These are phyloP conservation scores for Tenthredo livida DNA, from an alignment of 2,888 invertebrate genomes.

Conservation along the genomic window DNA sequence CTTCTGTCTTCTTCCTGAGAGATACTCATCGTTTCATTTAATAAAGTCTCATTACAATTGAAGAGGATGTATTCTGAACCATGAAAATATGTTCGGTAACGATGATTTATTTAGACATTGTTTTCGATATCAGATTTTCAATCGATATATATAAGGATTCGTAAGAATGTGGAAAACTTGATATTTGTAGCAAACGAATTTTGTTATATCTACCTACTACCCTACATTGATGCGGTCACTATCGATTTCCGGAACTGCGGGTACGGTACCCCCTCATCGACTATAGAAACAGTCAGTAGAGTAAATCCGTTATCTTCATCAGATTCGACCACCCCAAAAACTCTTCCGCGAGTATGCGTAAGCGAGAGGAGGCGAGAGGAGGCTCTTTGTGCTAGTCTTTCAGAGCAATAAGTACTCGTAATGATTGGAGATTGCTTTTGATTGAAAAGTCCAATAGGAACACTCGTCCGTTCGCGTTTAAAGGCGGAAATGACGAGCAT, in stretches of 20 bases:
- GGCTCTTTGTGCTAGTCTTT: constrained; percentile 34
- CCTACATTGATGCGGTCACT: constrained; percentile 11
- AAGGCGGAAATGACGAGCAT: constrained; percentile 27
- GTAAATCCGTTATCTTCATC: constrained; percentile 47
- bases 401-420: constrained; percentile 48
- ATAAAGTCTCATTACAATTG: background rate
- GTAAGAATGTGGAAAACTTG: background rate
- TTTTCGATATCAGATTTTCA: background rate
- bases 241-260: constrained; percentile 1
- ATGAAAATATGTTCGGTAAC: background rate
- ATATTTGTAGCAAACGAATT: background rate
- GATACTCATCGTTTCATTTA: background rate
- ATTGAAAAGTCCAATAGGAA: constrained; percentile 61
- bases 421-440: constrained; percentile 54
- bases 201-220: background rate
- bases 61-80: background rate
- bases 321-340: constrained; percentile 39
- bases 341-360: constrained; percentile 44
- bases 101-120: background rate
- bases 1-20: background rate
- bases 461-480: constrained; percentile 27
- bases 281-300: constrained; percentile 35
- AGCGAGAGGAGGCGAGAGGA: constrained; percentile 34
- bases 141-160: background rate
- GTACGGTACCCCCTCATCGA: background rate